phyloP scores from a whole-genome alignment of 2,797 vertebrate genomes.

The Molossus alvarezi region DNA sequence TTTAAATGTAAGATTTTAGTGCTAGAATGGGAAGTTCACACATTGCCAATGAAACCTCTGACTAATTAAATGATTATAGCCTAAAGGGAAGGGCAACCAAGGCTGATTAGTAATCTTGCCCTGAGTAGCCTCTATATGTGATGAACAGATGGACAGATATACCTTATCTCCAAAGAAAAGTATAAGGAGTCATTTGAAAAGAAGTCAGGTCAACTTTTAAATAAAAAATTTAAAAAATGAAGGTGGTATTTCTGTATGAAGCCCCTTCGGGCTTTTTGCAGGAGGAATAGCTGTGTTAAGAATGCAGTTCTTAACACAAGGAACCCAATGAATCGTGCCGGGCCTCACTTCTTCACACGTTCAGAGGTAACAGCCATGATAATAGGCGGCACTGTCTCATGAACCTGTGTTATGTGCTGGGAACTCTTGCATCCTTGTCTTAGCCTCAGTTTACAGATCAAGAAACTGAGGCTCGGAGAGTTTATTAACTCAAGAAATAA shows the following conservation, averaged over 20 bases:
- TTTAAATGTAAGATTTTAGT: constrained; percentile 82
- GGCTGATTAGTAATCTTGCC: constrained; percentile 69
- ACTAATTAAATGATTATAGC: constrained; percentile 85
- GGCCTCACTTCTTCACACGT: not conserved
- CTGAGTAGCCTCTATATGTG: constrained; percentile 59
- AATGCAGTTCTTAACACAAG: not conserved
- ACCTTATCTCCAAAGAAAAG: constrained; percentile 70
- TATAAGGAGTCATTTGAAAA: constrained; percentile 1
- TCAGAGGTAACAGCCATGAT: not conserved
- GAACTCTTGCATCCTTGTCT: not conserved
- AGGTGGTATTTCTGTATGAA: constrained; percentile 35
- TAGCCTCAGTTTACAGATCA: not conserved
- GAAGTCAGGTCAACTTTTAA: constrained; percentile 68
- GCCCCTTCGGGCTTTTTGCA: constrained; percentile 56
- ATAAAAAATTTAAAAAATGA: not conserved
- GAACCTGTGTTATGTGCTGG: not conserved
- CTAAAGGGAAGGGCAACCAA: constrained; percentile 77
- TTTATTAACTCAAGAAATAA: not conserved
- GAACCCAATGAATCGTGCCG: not conserved
- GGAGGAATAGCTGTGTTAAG: not conserved
- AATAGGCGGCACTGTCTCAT: not conserved
- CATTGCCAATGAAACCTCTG: constrained; percentile 81
- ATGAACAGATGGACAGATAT: constrained; percentile 53
- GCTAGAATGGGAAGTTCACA: constrained; percentile 81
- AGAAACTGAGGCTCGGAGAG: not conserved